Conservation (phyloP, 35 echinoderm and acorn worm genomes). For the Hemicentrotus pulcherrimus region DNA sequence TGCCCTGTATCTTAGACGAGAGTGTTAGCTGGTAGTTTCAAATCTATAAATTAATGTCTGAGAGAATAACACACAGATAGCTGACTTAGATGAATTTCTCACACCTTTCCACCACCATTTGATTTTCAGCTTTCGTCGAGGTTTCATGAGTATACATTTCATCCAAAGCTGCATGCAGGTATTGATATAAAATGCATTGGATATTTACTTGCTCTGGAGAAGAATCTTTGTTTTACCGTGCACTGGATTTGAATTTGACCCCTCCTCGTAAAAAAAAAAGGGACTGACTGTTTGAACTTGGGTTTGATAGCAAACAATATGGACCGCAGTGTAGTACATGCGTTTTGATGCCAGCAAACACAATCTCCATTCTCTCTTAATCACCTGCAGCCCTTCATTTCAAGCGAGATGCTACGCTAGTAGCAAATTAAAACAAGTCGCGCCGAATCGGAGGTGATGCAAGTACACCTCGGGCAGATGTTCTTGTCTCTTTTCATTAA, state of each 20-base stretch:
- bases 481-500: conserved; percentile 13
- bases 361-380: not conserved
- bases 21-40: too few species aligned
- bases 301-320: not conserved
- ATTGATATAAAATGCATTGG: not conserved
- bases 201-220: not conserved
- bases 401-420: not conserved
- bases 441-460: not conserved
- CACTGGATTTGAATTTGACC: not conserved
- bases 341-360: not conserved
- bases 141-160: not conserved
- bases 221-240: not conserved
- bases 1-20: too few species aligned
- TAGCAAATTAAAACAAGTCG: conserved; percentile 13
- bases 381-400: conserved; percentile 16
- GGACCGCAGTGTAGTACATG: not conserved
- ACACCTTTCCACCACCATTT: too few species aligned
- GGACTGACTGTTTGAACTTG: not conserved
- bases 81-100: too few species aligned
- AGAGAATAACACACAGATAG: too few species aligned
- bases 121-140: too few species aligned
- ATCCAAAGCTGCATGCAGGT: not conserved
- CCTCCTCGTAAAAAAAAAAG: not conserved
- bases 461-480: conserved; percentile 1
- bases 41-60: too few species aligned